Evolutionary conservation across 2,113 vertebrate genomes (phyloP).

Genomic region (Tyrannus savana): DNA sequence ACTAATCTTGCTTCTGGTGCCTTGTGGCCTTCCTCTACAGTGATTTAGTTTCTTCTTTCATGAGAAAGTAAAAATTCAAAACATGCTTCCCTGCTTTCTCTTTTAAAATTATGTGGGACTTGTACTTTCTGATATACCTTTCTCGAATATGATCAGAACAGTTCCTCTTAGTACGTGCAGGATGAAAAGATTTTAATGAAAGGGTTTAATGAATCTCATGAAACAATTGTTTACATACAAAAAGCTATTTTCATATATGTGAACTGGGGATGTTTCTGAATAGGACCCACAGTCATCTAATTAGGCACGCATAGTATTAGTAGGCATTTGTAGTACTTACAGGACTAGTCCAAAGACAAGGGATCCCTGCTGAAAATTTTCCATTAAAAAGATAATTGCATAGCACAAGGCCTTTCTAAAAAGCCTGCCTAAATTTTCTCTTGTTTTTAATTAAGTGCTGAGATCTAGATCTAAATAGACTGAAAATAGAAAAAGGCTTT

Average conservation of each 20-base stretch:
- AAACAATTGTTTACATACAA: conserved; percentile 12
- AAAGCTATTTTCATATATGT: background rate
- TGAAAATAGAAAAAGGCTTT: background rate
- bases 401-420: background rate
- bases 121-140: background rate
- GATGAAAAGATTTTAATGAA: conserved; percentile 1
- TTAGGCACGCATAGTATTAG: conserved; percentile 5
- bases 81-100: background rate
- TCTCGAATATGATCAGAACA: background rate
- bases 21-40: background rate
- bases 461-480: background rate
- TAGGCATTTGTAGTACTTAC: background rate
- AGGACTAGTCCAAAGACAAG: conserved; percentile 18
- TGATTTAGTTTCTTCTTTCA: background rate
- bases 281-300: background rate
- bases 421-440: background rate
- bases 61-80: background rate
- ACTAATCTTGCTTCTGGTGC: background rate
- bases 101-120: background rate
- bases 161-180: background rate
- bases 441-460: conserved; percentile 1
- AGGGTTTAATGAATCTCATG: background rate
- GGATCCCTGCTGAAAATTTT: conserved; percentile 43
- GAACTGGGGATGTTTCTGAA: background rate
- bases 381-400: conserved; percentile 53